Conservation (phyloP, 2,797 vertebrate genomes). For the Myripristis murdjan region DNA sequence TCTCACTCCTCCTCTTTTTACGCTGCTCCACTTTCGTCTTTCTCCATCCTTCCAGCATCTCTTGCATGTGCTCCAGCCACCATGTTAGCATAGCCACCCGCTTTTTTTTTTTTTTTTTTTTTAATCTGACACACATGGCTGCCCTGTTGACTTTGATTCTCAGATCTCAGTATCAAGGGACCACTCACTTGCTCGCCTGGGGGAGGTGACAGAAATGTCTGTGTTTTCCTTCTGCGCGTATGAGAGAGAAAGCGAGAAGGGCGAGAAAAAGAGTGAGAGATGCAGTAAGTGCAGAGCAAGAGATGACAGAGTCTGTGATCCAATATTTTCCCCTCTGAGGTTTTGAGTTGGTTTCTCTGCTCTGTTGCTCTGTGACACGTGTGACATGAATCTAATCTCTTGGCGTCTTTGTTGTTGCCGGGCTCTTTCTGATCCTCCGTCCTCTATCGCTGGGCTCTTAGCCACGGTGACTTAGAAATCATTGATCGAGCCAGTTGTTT, state of each 20-base stretch:
- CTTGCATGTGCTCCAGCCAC: conserved; percentile 33
- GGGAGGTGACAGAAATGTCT: conserved; percentile 79
- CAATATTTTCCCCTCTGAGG: conserved; percentile 68
- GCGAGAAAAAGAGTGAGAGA: conserved; percentile 37
- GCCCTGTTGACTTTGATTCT: conserved; percentile 80
- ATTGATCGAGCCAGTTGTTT: conserved; percentile 65
- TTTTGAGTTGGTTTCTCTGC: conserved; percentile 52
- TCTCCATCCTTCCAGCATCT: conserved; percentile 30
- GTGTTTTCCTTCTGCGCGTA: conserved; percentile 70
- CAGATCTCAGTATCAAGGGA: conserved; percentile 78
- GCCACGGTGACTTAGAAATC: conserved; percentile 44
- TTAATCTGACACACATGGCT: conserved; percentile 68
- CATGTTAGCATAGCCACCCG: conserved; percentile 56
- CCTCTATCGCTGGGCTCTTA: conserved; percentile 51
- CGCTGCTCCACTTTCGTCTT: conserved; percentile 37
- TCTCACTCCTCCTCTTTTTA: conserved; percentile 30
- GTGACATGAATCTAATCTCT: conserved; percentile 70
- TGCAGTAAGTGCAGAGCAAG: conserved; percentile 74
- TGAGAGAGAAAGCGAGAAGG: conserved; percentile 49
- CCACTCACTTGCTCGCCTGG: conserved; percentile 67
- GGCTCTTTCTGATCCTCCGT: conserved; percentile 49
- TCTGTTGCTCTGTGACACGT: conserved; percentile 50
- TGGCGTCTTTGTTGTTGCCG: conserved; percentile 61
- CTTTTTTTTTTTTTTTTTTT: conserved; percentile 35
- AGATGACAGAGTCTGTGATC: conserved; percentile 76